phyloP scores from a whole-genome alignment of 2,888 invertebrate species.

The Hipparchia sbordonii region DNA sequence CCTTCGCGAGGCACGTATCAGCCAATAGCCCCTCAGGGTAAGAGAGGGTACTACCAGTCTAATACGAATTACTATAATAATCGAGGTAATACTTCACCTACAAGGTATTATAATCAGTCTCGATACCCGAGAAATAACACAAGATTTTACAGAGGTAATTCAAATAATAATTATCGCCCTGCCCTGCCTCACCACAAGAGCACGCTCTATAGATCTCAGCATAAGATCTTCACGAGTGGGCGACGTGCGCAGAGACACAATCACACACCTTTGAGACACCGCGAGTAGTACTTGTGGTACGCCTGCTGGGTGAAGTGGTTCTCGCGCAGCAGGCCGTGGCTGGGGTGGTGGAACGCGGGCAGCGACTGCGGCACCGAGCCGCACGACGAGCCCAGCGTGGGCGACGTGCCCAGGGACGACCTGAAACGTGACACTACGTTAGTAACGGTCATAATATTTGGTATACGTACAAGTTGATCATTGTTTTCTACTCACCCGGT shows the following conservation, averaged over 20 bases:
- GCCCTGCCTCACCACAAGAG: too few relatives aligned
- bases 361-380: constrained; percentile 92
- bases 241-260: not conserved
- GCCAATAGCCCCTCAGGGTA: too few relatives aligned
- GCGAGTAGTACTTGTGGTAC: constrained; percentile 97
- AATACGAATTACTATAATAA: too few relatives aligned
- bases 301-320: constrained; percentile 99
- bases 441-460: not conserved
- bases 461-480: too few relatives aligned
- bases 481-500: constrained; percentile 81
- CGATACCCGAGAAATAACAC: too few relatives aligned
- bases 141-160: too few relatives aligned
- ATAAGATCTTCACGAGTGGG: not conserved
- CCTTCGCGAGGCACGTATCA: too few relatives aligned
- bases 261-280: constrained; percentile 92
- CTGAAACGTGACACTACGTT: constrained; percentile 56
- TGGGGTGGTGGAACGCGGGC: constrained; percentile 97
- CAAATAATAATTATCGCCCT: too few relatives aligned
- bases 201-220: too few relatives aligned
- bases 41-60: too few relatives aligned
- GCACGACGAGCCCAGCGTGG: constrained; percentile 86
- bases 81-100: too few relatives aligned
- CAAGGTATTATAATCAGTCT: too few relatives aligned
- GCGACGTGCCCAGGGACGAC: constrained; percentile 89
- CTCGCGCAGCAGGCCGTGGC: constrained; percentile 95